phyloP scores from a whole-genome alignment of 2,113 vertebrate genomes.

The Mugil cephalus region DNA sequence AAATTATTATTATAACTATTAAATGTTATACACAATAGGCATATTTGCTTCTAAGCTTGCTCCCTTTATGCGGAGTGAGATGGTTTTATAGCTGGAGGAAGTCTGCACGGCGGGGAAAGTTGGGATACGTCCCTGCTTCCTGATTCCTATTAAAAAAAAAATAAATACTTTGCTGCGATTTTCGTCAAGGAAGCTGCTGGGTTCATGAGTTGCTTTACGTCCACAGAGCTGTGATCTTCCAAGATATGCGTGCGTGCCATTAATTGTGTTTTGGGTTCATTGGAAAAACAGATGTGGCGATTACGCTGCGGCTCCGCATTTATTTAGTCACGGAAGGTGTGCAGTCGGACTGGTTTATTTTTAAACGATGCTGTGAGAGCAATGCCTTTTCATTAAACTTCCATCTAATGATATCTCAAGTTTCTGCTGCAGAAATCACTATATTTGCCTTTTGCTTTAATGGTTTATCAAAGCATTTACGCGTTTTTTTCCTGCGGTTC shows the following conservation, averaged over 20 bases:
- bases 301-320: not conserved
- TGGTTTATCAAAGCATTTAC: too few relatives aligned
- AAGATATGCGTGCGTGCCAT: not conserved
- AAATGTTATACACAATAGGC: not conserved
- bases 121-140: slow-evolving; percentile 4
- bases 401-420: not conserved
- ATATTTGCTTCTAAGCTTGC: rapidly evolving
- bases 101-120: not conserved
- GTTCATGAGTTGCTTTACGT: too few relatives aligned
- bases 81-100: not conserved
- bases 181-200: too few relatives aligned
- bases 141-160: not conserved
- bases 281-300: not conserved
- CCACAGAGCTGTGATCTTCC: too few relatives aligned
- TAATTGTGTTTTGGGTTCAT: not conserved
- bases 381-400: not conserved
- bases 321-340: not conserved
- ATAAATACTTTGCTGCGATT: not conserved
- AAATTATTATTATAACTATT: too few relatives aligned
- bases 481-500: not conserved
- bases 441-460: not conserved
- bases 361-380: rapidly evolving
- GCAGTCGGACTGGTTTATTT: not conserved
- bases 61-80: not conserved
- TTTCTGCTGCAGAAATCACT: not conserved